Evolutionary conservation across 2,797 vertebrate species (phyloP).

Genomic region (Myotis pilosus): DNA sequence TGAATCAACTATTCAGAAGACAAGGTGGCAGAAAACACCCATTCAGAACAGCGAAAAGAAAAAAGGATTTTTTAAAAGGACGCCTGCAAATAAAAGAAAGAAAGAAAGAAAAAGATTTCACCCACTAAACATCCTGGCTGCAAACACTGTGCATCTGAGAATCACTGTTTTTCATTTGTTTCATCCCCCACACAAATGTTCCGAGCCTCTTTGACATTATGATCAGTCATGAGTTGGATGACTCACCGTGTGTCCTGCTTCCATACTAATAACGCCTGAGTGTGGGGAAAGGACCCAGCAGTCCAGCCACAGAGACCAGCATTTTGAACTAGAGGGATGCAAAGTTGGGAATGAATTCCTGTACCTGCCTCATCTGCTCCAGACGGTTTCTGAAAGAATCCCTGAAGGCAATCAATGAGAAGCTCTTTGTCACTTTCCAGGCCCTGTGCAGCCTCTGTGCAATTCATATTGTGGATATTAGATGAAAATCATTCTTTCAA

Average conservation of each 20-base stretch:
- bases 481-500: not conserved
- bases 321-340: not conserved
- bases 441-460: not conserved
- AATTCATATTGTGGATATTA: not conserved
- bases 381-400: not conserved
- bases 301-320: not conserved
- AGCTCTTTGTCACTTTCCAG: not conserved
- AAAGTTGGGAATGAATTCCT: not conserved
- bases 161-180: not conserved
- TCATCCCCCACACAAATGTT: not conserved
- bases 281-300: not conserved
- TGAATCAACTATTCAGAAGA: not conserved
- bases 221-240: not conserved
- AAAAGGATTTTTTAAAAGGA: not conserved
- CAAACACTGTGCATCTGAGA: not conserved
- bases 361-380: not conserved
- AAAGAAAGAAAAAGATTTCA: not conserved
- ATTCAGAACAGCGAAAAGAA: not conserved
- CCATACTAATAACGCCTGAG: not conserved
- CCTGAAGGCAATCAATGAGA: not conserved
- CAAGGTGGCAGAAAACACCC: not conserved
- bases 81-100: not conserved
- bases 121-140: not conserved
- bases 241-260: not conserved
- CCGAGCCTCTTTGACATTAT: not conserved